These are phyloP conservation scores for Daubentonia madagascariensis DNA, from an alignment of 2,113 vertebrate species.

Conservation along the genomic window DNA sequence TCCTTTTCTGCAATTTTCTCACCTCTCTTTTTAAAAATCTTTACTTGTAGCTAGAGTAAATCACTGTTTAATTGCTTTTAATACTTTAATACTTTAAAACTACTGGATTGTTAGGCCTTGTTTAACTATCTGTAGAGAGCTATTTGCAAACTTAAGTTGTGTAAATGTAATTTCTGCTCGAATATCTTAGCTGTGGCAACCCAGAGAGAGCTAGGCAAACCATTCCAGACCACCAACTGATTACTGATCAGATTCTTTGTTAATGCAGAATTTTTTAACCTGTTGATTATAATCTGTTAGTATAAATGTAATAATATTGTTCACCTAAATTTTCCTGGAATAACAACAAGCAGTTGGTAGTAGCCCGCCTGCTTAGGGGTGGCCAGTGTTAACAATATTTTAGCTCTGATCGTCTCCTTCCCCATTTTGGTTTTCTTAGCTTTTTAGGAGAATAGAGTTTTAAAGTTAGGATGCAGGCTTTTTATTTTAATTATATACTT, in stretches of 20 bases:
- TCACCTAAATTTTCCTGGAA: constrained; percentile 40
- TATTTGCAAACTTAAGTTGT: constrained; percentile 71
- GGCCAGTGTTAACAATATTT: background rate
- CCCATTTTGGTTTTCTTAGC: background rate
- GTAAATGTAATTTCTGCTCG: constrained; percentile 67
- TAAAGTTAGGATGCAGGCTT: background rate
- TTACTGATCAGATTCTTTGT: constrained; percentile 36
- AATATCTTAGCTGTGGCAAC: constrained; percentile 20
- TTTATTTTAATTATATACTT: background rate
- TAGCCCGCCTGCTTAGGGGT: background rate
- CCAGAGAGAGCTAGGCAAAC: constrained; percentile 19
- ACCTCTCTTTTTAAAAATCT: constrained; percentile 36
- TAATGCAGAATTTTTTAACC: constrained; percentile 23
- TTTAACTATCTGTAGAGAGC: constrained; percentile 56
- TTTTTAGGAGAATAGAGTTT: background rate
- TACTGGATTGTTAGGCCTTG: constrained; percentile 41
- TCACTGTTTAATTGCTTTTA: constrained; percentile 60
- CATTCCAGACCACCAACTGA: constrained; percentile 44
- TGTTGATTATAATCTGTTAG: constrained; percentile 59
- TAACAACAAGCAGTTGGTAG: background rate
- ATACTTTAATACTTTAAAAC: constrained; percentile 53
- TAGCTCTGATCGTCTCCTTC: background rate
- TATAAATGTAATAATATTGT: constrained; percentile 26
- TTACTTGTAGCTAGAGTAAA: constrained; percentile 21
- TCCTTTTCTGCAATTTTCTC: constrained; percentile 32